phyloP scores from a whole-genome alignment of 2,113 vertebrate species.

The Anser brachyrhynchus region DNA sequence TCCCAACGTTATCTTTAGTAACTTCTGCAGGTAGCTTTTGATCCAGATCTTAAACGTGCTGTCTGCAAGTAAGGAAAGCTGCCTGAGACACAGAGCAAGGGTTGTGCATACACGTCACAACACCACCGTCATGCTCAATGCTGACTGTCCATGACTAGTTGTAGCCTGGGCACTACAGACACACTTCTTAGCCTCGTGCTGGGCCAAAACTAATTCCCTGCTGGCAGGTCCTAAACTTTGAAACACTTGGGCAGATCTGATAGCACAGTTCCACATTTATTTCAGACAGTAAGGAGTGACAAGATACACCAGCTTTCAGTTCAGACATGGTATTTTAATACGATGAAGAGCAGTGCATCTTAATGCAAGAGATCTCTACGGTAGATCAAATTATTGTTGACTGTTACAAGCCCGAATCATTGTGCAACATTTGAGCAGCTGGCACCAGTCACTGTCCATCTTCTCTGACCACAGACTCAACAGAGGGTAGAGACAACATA shows the following conservation, averaged over 20 bases:
- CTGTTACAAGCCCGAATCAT: background rate
- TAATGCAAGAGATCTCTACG: background rate
- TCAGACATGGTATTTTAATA: background rate
- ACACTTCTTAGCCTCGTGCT: background rate
- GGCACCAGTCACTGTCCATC: background rate
- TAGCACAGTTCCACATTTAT: background rate
- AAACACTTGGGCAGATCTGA: background rate
- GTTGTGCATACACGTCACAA: background rate
- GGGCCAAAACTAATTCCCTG: background rate
- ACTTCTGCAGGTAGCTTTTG: background rate
- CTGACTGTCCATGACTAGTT: background rate
- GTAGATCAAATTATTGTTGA: background rate
- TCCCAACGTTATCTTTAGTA: background rate
- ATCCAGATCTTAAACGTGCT: background rate
- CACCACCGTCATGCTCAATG: accelerated
- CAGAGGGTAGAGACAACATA: background rate
- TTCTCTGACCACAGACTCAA: background rate
- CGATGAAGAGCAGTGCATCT: background rate
- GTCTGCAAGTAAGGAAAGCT: background rate
- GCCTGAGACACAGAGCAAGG: background rate
- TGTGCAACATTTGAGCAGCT: background rate
- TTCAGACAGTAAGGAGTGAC: background rate
- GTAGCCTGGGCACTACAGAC: background rate
- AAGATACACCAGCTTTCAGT: background rate
- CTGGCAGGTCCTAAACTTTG: background rate